phyloP scores from a whole-genome alignment of 2,797 vertebrate species.

The Rhabdophis nuchalis region DNA sequence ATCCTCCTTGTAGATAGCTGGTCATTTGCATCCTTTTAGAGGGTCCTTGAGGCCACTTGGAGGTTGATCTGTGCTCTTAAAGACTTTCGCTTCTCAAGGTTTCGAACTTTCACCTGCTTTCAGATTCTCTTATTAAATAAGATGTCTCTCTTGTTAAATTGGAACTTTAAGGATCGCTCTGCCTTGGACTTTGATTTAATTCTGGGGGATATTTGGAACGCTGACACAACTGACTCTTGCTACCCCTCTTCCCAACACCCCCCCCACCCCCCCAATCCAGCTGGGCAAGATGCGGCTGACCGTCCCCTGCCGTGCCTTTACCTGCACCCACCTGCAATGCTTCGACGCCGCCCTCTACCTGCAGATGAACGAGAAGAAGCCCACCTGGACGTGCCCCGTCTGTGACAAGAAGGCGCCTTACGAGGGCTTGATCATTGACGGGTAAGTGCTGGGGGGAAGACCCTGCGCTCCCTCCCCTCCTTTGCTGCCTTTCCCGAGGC shows the following conservation, averaged over 20 bases:
- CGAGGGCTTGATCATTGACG: slow-evolving; percentile 45
- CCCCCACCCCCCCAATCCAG: slow-evolving; percentile 47
- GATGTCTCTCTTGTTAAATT: too few relatives aligned
- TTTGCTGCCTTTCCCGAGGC: background rate
- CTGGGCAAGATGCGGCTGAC: slow-evolving; percentile 74
- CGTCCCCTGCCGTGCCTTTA: slow-evolving; percentile 70
- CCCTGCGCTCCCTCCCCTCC: background rate
- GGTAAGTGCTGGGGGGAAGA: background rate
- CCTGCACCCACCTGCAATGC: slow-evolving; percentile 75
- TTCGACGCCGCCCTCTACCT: slow-evolving; percentile 74
- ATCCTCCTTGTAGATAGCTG: too few relatives aligned
- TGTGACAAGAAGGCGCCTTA: slow-evolving; percentile 72
- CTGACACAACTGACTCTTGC: rapidly evolving
- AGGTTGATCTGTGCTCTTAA: too few relatives aligned
- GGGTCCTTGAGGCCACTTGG: too few relatives aligned
- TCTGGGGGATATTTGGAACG: too few relatives aligned
- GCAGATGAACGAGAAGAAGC: slow-evolving; percentile 78
- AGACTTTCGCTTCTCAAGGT: too few relatives aligned
- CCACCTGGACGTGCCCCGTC: slow-evolving; percentile 75
- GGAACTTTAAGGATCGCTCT: too few relatives aligned
- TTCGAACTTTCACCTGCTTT: too few relatives aligned
- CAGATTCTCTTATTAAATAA: too few relatives aligned
- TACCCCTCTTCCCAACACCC: too few relatives aligned
- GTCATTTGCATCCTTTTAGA: too few relatives aligned
- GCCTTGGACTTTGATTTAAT: too few relatives aligned